Evolutionary conservation across 2,113 vertebrate genomes (phyloP), one percentile per base, ranked within the genome.

Genomic region (Peromyscus leucopus): DNA sequence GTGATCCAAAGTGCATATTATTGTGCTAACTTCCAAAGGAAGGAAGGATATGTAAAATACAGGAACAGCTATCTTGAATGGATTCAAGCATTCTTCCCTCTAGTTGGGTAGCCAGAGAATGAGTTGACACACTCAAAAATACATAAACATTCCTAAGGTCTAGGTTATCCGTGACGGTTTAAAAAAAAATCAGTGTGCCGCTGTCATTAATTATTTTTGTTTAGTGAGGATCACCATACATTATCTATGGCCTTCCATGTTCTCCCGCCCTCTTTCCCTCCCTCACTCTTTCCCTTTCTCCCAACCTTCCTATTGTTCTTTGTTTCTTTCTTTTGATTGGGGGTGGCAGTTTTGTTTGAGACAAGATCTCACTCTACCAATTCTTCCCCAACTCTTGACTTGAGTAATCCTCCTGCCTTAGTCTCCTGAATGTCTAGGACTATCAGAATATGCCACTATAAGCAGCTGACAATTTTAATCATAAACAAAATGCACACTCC

Each of bases 1-100:
- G 51, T 82, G 31, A 87, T 57, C 71, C 21, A 88, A 87, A 55
- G 51, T 69, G 21, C 84, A 57, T 28, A 92, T 71, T 67, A 46
- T 13, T 76, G 15, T 46, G 51, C 36, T 61, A 92, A 74, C 19
- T 96, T 94, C 24, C 72, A 74, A 5, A 71, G 48, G 74, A 93
- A 92, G 21, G 7, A 89, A 78, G 9, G 1, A n/a, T 78, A 51
- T 92, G 55, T 33, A 95, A 94, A 96, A 92, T 48, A 94, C 24
- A 90, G 11, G 31, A 57, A 72, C 91, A 78, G 21, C 7, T 10
- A 28, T 72, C 72, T 72, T 63, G 8, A 93, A 8, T 63, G 36
- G 88, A 42, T 21, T 67, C 11, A 61, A 75, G 59, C 21, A 71
- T 61, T 51, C 65, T 80, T 93, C 74, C 42, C 69, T 90, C 93